Evolutionary conservation across 2,797 vertebrate species (phyloP), one percentile per base, ranked within the genome.

Genomic region (Channallabes apus): DNA sequence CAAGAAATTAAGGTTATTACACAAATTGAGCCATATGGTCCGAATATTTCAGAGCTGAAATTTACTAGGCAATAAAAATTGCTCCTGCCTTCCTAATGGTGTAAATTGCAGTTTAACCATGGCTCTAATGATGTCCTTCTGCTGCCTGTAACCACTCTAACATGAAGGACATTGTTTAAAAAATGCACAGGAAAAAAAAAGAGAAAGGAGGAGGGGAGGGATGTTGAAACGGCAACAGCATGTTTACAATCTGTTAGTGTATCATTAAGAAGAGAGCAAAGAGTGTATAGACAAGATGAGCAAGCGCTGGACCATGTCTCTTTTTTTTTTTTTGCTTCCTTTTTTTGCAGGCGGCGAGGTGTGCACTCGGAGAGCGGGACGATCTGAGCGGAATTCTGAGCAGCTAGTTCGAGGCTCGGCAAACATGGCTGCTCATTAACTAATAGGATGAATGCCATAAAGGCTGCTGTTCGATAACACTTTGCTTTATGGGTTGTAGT

Each of bases 21-120:
- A 99, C 98, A 99, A 99, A 99, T 99, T 97, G 97, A 99, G 98
- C 98, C 98, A 99, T 99, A 99, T 99, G 98, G 98, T 99, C 97
- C 97, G 98, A 99, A 99, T 99, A 99, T 99, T 99, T 99, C 97
- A 99, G 97, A 97, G 97, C 97, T 97, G 98, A 98, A 99, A 99
- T 99, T 96, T 99, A 98, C 98, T 97, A 99, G 97, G 97, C 97
- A 99, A 99, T 99, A 99, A 99, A 99, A 99, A 99, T 99, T 97
- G 97, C 97, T 97, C 97, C 98, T 98, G 97, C 97, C 97, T 99
- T 98, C 97, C 97, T 99, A 99, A 99, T 99, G 98, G 98, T 98
- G 98, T 99, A 99, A 99, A 99, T 99, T 99, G 99, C 97, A 99
- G 97, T 98, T 98, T 99, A 99, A 99, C 98, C 98, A 98, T 96